phyloP scores from a whole-genome alignment of 2,797 vertebrate species.

The Sebastes alutus region DNA sequence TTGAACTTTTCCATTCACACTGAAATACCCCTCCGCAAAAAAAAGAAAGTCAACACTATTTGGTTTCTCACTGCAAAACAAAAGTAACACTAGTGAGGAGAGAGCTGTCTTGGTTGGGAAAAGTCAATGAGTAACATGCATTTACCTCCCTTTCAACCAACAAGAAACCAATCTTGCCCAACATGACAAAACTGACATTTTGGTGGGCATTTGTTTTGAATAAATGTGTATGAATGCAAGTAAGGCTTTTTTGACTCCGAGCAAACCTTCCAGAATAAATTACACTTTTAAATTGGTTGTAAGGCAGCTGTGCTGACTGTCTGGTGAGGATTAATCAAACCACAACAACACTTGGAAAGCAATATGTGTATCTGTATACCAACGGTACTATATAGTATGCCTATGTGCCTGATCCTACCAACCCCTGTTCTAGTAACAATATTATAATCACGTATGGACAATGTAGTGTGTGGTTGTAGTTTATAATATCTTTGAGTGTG shows the following conservation, averaged over 20 bases:
- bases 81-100: too few species aligned
- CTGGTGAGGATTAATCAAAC: too few species aligned
- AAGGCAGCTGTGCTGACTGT: not conserved
- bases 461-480: not conserved
- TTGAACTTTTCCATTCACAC: not conserved
- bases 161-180: not conserved
- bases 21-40: accelerated
- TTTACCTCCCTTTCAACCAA: not conserved
- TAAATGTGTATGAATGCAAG: not conserved
- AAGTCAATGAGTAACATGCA: not conserved
- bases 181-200: not conserved
- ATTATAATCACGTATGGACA: not conserved
- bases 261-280: not conserved
- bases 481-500: not conserved
- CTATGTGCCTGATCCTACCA: not conserved
- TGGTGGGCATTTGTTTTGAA: not conserved
- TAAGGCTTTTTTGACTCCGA: not conserved
- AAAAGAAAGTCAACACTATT: too few species aligned
- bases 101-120: too few species aligned
- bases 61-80: too few species aligned
- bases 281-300: not conserved
- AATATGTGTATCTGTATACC: not conserved
- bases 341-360: not conserved
- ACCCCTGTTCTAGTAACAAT: not conserved
- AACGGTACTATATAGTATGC: not conserved